Evolutionary conservation across 2,113 vertebrate genomes (phyloP).

Genomic region (Tapirus terrestris): DNA sequence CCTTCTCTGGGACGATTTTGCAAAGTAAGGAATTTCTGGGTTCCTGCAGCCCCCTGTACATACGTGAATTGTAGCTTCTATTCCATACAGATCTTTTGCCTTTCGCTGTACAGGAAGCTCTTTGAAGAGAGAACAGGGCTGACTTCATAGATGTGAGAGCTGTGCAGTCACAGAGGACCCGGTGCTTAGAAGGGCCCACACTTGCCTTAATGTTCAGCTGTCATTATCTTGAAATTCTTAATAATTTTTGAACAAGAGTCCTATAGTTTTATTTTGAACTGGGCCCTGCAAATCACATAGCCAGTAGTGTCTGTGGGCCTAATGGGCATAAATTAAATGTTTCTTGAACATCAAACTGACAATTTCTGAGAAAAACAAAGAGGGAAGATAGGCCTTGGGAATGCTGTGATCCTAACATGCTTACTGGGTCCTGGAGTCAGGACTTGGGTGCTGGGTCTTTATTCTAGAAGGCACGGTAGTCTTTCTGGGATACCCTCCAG

Average conservation of each 20-base stretch:
- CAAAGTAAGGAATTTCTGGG: background rate
- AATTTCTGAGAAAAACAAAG: conserved; percentile 39
- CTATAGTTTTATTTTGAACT: conserved; percentile 24
- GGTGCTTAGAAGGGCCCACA: background rate
- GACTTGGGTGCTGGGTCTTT: background rate
- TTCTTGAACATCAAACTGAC: conserved; percentile 43
- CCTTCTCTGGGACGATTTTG: background rate
- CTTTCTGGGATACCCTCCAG: background rate
- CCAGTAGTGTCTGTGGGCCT: background rate
- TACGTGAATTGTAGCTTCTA: background rate
- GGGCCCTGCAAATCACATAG: background rate
- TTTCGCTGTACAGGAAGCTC: background rate
- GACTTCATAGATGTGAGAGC: background rate
- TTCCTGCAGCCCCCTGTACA: background rate
- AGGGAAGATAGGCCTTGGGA: background rate
- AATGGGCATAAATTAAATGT: background rate
- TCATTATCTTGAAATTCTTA: conserved; percentile 18
- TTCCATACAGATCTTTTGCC: background rate
- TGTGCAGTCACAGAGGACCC: background rate
- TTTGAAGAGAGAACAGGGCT: background rate
- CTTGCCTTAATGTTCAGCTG: background rate
- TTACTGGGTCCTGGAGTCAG: background rate
- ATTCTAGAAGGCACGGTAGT: background rate
- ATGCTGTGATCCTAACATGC: background rate
- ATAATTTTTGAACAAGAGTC: background rate